A percentile compares a stretch with the other conserved stretches of the same genome.
These are phyloP conservation scores for Automeris io DNA, from an alignment of 2,888 invertebrate genomes.

Conservation along the genomic window DNA sequence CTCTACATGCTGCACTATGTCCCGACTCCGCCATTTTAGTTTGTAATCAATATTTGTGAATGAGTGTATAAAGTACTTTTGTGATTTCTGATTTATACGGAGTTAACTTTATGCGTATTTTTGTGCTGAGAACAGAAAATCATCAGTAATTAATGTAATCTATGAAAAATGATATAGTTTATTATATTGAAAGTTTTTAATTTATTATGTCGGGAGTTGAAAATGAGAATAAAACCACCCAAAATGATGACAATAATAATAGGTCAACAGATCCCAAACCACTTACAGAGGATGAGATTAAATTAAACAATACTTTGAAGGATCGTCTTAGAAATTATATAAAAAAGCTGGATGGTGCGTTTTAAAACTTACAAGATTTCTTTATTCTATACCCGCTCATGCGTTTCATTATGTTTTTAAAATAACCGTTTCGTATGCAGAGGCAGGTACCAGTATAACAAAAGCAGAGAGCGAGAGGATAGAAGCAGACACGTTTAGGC, in stretches of 20 bases:
- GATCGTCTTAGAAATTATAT: constrained; percentile 67
- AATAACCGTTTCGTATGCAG: constrained; percentile 23
- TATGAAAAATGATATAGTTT: too few species aligned
- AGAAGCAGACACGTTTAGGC: constrained; percentile 75
- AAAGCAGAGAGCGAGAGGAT: constrained; percentile 63
- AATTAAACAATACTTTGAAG: constrained; percentile 61
- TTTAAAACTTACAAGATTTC: neutral
- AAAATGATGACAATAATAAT: constrained; percentile 27
- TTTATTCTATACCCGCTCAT: neutral
- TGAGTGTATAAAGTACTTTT: too few species aligned
- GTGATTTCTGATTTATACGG: too few species aligned
- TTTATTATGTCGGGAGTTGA: constrained; percentile 29
- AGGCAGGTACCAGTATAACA: constrained; percentile 51
- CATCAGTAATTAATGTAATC: too few species aligned
- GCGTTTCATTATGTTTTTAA: neutral
- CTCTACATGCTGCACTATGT: too few species aligned
- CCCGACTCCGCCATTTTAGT: too few species aligned
- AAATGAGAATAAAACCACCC: constrained; percentile 25
- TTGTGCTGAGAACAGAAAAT: too few species aligned
- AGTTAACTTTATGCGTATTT: too few species aligned
- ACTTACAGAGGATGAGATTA: constrained; percentile 32
- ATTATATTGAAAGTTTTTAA: too few species aligned
- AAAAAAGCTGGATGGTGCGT: constrained; percentile 66
- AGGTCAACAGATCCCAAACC: constrained; percentile 30
- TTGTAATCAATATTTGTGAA: too few species aligned